Percentiles rank a stretch among this genome's conserved stretches.
phyloP scores from a whole-genome alignment of 2,113 vertebrate genomes.

The Scomber japonicus region DNA sequence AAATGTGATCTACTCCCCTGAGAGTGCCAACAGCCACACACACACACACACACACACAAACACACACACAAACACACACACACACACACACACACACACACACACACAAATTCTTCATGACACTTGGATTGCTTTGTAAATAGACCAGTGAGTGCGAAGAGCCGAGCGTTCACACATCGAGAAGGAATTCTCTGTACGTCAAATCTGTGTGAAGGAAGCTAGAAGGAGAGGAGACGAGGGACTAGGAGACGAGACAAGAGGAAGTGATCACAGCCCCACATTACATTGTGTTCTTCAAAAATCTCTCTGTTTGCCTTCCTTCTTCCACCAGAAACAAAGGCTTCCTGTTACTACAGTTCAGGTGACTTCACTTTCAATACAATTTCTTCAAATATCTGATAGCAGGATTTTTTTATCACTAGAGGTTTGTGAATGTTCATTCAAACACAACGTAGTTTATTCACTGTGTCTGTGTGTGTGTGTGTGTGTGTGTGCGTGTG shows the following conservation, averaged over 20 bases:
- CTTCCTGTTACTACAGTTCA: no score
- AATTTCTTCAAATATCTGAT: no score
- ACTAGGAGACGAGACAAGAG: slow-evolving; percentile 13
- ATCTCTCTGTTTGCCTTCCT: no score
- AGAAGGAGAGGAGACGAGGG: not conserved
- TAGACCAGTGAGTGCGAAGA: slow-evolving; percentile 56
- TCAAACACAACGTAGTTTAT: not conserved
- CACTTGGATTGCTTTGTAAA: slow-evolving; percentile 59
- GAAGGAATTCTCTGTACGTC: slow-evolving; percentile 11
- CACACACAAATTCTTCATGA: slow-evolving; percentile 31
- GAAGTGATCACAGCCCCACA: not conserved
- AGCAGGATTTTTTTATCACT: no score
- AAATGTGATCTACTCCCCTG: slow-evolving; percentile 65
- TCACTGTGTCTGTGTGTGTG: not conserved
- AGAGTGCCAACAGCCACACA: slow-evolving; percentile 49
- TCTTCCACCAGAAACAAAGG: no score
- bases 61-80: slow-evolving; percentile 27
- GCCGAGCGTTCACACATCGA: slow-evolving; percentile 31
- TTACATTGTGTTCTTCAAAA: no score
- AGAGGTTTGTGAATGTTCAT: not conserved
- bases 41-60: slow-evolving; percentile 42
- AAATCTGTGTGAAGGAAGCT: slow-evolving; percentile 1
- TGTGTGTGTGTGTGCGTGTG: no score
- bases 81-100: slow-evolving; percentile 26
- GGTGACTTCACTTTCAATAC: no score